Evolutionary conservation across 2,113 vertebrate species (phyloP), one percentile per base, ranked within the genome.

Genomic region (Epinephelus fuscoguttatus): DNA sequence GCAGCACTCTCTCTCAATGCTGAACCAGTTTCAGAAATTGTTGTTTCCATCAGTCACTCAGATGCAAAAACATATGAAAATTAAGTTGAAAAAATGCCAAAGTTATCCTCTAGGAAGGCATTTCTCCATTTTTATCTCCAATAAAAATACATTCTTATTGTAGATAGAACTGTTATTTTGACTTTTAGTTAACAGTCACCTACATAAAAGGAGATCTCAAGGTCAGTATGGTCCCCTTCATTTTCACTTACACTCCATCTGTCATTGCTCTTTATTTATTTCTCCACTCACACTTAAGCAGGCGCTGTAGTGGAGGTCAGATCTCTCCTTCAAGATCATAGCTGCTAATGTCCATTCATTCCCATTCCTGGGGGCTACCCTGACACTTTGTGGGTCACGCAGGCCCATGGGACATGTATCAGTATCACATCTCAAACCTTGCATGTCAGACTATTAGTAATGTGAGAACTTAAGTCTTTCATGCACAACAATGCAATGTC

Each of bases 401-500:
- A 53, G 69, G 70, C 82, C 66, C 81, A 75, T 15, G 78, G 68
- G 87, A 68, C 40, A 23, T 53, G 66, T 89, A 88, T 89, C 82
- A 72, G 53, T 82, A 69, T 88, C 88, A 69, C 63, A 77, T 80
- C 86, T 84, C 75, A 75, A 75, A 72, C 81, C 27, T 80, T 73
- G 52, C 78, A 60, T 80, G 59, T 82, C 57, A 77, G 68, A 68
- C 80, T 75, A 83, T 86, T 73, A 82, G 92, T 91, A 92, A 94
- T 80, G 42, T 79, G 84, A 93, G 89, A 87, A 69, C 68, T 53
- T 63, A 9, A 62, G 81, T 87, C 82, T 87, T 88, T 90, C 21
- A 74, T 75, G 66, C 64, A 73, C 68, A 81, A 92, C 85, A 91
- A 84, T 88, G 80, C 15, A 14, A 84, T 73, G 40, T 72, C 76